Conservation (phyloP, 2,113 vertebrate species). For the Synchiropus splendidus region DNA sequence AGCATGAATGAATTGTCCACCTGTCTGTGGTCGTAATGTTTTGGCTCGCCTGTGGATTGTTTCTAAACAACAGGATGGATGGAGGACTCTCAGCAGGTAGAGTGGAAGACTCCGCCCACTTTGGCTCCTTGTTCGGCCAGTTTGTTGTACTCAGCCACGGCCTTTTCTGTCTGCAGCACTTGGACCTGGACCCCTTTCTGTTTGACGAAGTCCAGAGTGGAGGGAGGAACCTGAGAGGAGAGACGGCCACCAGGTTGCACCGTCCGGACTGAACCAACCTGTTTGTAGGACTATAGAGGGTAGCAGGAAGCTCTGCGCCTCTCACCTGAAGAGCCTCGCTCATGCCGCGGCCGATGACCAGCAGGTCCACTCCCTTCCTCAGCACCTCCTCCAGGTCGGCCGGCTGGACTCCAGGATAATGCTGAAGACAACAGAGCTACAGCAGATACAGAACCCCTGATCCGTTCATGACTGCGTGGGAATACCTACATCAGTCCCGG, state of each 20-base stretch:
- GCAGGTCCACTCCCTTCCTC: conserved; percentile 69
- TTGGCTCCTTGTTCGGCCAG: conserved; percentile 72
- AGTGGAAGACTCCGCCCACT: conserved; percentile 92
- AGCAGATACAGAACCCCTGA: no score
- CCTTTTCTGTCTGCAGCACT: conserved; percentile 83
- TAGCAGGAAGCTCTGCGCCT: not conserved
- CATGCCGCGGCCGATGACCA: conserved; percentile 94
- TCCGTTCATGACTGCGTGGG: not conserved
- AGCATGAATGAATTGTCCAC: no score
- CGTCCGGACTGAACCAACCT: no score
- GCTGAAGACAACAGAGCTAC: conserved; percentile 58
- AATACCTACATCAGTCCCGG: conserved; percentile 78
- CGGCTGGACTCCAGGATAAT: conserved; percentile 87
- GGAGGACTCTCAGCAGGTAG: conserved; percentile 73
- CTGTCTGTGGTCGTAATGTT: no score
- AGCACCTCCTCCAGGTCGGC: conserved; percentile 88
- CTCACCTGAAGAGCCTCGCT: conserved; percentile 84
- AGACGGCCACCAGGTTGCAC: no score
- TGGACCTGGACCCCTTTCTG: conserved; percentile 72
- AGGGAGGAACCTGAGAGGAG: conserved; percentile 70
- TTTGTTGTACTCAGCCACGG: conserved; percentile 81
- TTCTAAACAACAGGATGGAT: no score
- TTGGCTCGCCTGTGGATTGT: no score
- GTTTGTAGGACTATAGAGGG: not conserved
- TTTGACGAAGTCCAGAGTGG: conserved; percentile 79